A percentile compares a stretch with the other conserved stretches of the same genome.
Conservation (phyloP, 1,140 invertebrate species). For the Penaeus indicus region DNA sequence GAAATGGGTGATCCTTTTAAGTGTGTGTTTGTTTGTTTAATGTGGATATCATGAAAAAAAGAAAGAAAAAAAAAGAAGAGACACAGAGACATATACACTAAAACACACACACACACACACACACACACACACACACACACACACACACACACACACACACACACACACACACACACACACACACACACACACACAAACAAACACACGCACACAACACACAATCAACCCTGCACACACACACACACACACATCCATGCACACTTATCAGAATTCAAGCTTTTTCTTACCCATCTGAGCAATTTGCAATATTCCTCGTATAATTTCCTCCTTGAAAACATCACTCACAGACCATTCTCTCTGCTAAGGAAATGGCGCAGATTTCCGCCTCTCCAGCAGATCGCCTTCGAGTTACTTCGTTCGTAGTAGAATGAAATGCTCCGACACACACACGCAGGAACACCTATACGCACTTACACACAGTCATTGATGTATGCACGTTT, state of each 20-base stretch:
- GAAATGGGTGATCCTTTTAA: too few species aligned
- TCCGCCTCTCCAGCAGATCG: too few species aligned
- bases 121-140: neutral
- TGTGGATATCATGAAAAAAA: neutral
- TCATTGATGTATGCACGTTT: neutral
- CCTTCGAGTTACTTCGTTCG: neutral
- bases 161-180: neutral
- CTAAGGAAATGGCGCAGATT: too few species aligned
- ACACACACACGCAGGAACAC: neutral
- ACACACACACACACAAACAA: constrained; percentile 10
- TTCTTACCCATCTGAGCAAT: neutral
- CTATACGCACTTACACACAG: neutral
- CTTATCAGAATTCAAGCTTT: neutral
- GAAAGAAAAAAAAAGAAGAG: constrained; percentile 15
- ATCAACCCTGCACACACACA: neutral
- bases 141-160: neutral
- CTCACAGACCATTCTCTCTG: too few species aligned
- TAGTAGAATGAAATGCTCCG: neutral
- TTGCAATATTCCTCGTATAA: too few species aligned
- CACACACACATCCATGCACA: neutral
- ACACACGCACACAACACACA: neutral
- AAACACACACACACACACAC: constrained; percentile 2
- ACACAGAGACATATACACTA: neutral
- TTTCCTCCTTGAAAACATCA: too few species aligned
- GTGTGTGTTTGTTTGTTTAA: neutral